A percentile compares a stretch with the other conserved stretches of the same genome.
Evolutionary conservation across 2,113 vertebrate genomes (phyloP).

Genomic region (Dicerorhinus sumatrensis): DNA sequence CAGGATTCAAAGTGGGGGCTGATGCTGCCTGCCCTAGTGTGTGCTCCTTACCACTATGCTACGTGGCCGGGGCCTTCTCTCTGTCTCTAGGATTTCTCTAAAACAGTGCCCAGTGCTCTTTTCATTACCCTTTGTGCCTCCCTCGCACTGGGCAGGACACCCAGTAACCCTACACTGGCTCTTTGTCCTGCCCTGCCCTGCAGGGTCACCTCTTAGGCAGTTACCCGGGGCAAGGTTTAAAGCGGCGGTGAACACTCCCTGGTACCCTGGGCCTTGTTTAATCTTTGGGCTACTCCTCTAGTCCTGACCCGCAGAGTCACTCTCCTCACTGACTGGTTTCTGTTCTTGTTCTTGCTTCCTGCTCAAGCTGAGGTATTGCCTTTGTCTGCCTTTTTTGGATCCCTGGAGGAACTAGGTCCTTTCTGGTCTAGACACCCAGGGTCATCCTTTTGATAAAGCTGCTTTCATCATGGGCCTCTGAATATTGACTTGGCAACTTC

Average conservation of each 20-base stretch:
- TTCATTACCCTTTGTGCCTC: not conserved
- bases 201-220: not conserved
- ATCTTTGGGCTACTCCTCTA: not conserved
- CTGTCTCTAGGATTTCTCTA: not conserved
- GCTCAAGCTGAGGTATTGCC: not conserved
- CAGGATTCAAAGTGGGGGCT: constrained; percentile 22
- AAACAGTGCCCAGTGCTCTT: not conserved
- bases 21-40: not conserved
- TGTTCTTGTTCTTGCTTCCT: not conserved
- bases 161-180: not conserved
- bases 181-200: not conserved
- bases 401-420: not conserved
- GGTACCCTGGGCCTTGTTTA: not conserved
- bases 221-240: not conserved
- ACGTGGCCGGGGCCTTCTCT: not conserved
- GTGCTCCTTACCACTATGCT: not conserved
- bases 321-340: not conserved
- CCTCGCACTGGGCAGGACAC: not conserved
- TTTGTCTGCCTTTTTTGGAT: not conserved
- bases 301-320: not conserved
- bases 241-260: not conserved
- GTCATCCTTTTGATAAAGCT: not conserved
- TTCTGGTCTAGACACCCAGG: not conserved
- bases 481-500: not conserved
- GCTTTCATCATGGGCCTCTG: not conserved